Conservation (phyloP, 92 coral and sea anemone genomes). For the Epizoanthus stellaris region DNA sequence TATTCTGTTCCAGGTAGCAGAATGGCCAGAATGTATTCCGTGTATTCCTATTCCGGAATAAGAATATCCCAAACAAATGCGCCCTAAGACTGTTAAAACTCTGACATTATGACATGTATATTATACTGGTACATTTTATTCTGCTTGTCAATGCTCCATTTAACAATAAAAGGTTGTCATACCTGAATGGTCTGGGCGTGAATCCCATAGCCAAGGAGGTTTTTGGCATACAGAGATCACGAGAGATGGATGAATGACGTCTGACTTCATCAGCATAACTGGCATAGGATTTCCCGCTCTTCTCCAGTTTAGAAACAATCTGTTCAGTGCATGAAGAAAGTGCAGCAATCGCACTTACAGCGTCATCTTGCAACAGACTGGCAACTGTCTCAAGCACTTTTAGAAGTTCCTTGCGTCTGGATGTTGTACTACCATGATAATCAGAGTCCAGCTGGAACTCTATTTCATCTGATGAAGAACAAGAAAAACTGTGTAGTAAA, state of each 20-base stretch:
- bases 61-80: too few relatives aligned
- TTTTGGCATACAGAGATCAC: too few relatives aligned
- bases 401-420: conserved; percentile 46
- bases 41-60: too few relatives aligned
- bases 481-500: background rate
- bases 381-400: conserved; percentile 68
- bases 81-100: too few relatives aligned
- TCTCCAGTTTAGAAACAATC: conserved; percentile 44
- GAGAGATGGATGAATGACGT: too few relatives aligned
- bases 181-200: conserved; percentile 82
- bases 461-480: conserved; percentile 55
- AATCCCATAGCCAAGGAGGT: conserved; percentile 71
- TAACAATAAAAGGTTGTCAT: background rate
- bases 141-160: too few relatives aligned
- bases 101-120: too few relatives aligned
- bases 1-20: too few relatives aligned
- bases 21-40: too few relatives aligned
- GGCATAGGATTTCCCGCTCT: too few relatives aligned
- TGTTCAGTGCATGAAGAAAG: conserved; percentile 75
- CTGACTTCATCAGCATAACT: too few relatives aligned
- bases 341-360: conserved; percentile 66
- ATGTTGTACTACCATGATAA: conserved; percentile 26
- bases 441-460: conserved; percentile 57
- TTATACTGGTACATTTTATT: too few relatives aligned
- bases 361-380: conserved; percentile 71